Conservation (phyloP, 2,888 invertebrate genomes). For the Tenthredo mesomela region DNA sequence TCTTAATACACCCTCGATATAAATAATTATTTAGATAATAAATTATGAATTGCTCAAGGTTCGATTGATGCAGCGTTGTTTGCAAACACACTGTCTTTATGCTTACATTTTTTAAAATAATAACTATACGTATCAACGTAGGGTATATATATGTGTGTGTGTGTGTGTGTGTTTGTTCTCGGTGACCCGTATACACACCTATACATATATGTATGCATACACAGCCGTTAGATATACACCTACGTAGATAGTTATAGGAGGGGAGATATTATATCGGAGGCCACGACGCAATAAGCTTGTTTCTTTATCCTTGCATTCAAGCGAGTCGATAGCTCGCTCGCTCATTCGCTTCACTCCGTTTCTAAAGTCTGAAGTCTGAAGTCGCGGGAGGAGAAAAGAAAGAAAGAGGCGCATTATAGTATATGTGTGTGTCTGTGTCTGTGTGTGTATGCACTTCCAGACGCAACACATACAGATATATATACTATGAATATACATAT, state of each 20-base stretch:
- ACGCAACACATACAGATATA: background rate
- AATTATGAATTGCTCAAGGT: background rate
- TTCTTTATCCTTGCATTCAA: constrained; percentile 42
- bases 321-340: background rate
- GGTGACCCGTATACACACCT: background rate
- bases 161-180: background rate
- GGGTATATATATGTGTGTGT: too few relatives aligned
- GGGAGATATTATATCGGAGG: constrained; percentile 14
- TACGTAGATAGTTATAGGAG: background rate
- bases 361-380: background rate
- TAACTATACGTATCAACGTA: too few relatives aligned
- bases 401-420: background rate
- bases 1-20: background rate
- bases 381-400: background rate
- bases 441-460: background rate
- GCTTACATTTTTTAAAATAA: background rate
- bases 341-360: background rate
- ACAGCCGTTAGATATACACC: background rate
- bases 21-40: background rate
- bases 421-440: too few relatives aligned
- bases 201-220: background rate
- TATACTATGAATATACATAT: too few relatives aligned
- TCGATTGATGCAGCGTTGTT: background rate
- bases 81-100: constrained; percentile 21
- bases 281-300: constrained; percentile 39